Base-by-base conservation (phyloP, 2,113 vertebrate species). In the Scytalopus superciliaris region DNA sequence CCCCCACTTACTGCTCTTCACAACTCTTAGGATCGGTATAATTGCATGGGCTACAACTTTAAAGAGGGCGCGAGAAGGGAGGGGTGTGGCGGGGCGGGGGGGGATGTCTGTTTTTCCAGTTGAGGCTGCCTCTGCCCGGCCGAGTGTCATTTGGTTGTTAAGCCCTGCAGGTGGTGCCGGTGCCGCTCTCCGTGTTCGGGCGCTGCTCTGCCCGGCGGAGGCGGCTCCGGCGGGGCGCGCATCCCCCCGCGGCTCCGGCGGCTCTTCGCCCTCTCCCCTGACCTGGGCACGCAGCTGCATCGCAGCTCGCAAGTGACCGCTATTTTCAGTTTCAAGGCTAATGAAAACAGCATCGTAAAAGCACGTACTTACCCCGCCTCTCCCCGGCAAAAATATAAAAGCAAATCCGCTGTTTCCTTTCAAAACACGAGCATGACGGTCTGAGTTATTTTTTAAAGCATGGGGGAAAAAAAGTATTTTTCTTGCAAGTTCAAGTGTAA, bases 71-170 rank as follows among this genome's bases (percentile, higher is more conserved):
- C 6, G 12, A 18, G 30, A 16, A 21, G 3, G 24, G 28, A 2
- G 19, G 5, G 3, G 11, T 9, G 3, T 4, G n/a, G 63, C 2
- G 25, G 5, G 3, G 19, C n/a, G n/a, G n/a, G n/a, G n/a, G n/a
- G n/a, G n/a, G n/a, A n/a, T n/a, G n/a, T n/a, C n/a, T n/a, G n/a
- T n/a, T n/a, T n/a, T n/a, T n/a, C n/a, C 33, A 1, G 7, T 3
- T 9, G 40, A 22, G 45, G 57, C 55, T 27, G 84, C 10, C 13
- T 21, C 23, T 62, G 14, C 59, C 11, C 12, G 8, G 11, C n/a
- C 5, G 31, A 7, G 21, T 2, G 14, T 45, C 53, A 1, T 25
- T 28, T 7, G 63, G 52, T 15, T 55, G 57, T 50, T 1, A 4
- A 16, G 3, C 21, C 30, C 7, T 0, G 68, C 87, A 72, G 87